Percentiles rank a stretch among this genome's conserved stretches.
These are phyloP conservation scores for Acronicta aceris DNA, from an alignment of 2,888 invertebrate species.

Conservation along the genomic window DNA sequence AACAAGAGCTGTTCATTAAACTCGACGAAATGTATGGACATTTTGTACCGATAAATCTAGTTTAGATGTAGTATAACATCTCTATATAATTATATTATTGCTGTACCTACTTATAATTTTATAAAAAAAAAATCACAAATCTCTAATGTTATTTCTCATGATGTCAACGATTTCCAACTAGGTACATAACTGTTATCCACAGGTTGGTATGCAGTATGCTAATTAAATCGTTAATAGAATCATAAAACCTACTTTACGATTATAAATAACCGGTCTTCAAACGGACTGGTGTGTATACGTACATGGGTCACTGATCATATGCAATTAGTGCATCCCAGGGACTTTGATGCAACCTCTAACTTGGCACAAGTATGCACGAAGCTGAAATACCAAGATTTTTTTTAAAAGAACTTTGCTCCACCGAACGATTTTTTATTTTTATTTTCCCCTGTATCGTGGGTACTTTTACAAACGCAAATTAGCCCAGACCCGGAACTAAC, in stretches of 20 bases:
- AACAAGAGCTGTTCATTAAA: no score
- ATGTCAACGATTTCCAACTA: neutral
- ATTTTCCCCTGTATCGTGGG: no score
- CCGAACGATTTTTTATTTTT: no score
- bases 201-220: constrained; percentile 18
- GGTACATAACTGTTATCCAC: constrained; percentile 30
- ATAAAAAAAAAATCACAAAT: neutral
- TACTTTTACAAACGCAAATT: no score
- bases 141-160: neutral
- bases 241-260: constrained; percentile 44
- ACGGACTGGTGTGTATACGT: constrained; percentile 18
- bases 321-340: constrained; percentile 6
- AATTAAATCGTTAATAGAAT: constrained; percentile 44
- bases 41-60: no score
- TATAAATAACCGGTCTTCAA: constrained; percentile 46
- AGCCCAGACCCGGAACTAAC: no score
- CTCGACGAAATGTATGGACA: no score
- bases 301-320: constrained; percentile 1
- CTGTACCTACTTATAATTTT: neutral
- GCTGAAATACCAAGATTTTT: neutral
- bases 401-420: no score
- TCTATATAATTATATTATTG: no score
- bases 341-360: constrained; percentile 7
- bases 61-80: no score
- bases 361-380: neutral